Conservation (phyloP, 2,113 vertebrate species). For the Saguinus midas region DNA sequence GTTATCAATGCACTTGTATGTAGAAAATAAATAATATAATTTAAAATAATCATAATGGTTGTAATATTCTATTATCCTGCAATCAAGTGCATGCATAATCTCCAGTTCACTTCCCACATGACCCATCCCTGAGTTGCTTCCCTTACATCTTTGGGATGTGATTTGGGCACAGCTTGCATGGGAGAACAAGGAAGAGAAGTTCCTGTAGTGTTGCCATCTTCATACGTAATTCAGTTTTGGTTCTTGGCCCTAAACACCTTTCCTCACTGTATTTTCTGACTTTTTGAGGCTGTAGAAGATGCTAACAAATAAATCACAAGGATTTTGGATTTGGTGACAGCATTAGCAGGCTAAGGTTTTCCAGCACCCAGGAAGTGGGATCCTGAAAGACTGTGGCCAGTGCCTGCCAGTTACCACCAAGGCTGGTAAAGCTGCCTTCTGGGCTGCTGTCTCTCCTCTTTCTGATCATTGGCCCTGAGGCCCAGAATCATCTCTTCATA, state of each 20-base stretch:
- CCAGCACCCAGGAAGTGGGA: background rate
- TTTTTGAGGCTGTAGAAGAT: conserved; percentile 11
- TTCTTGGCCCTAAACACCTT: background rate
- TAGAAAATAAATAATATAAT: background rate
- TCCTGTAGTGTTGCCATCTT: background rate
- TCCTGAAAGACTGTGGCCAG: background rate
- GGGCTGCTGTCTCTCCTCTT: background rate
- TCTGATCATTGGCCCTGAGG: background rate
- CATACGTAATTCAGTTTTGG: background rate
- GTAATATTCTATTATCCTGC: background rate
- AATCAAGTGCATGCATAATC: background rate
- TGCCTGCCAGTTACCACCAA: rapidly evolving
- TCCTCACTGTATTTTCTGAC: background rate
- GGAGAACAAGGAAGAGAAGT: background rate
- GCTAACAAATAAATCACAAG: background rate
- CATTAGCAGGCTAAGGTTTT: background rate
- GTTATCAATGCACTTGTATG: background rate
- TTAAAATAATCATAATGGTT: background rate
- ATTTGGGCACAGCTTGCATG: background rate
- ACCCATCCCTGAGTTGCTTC: background rate
- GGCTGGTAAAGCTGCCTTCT: background rate
- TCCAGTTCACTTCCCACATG: background rate
- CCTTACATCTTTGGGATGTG: background rate
- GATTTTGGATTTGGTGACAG: background rate
- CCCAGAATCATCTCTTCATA: background rate